Evolutionary conservation across 1,140 invertebrate species (phyloP), one percentile per base, ranked within the genome.

Genomic region (Manduca sexta): DNA sequence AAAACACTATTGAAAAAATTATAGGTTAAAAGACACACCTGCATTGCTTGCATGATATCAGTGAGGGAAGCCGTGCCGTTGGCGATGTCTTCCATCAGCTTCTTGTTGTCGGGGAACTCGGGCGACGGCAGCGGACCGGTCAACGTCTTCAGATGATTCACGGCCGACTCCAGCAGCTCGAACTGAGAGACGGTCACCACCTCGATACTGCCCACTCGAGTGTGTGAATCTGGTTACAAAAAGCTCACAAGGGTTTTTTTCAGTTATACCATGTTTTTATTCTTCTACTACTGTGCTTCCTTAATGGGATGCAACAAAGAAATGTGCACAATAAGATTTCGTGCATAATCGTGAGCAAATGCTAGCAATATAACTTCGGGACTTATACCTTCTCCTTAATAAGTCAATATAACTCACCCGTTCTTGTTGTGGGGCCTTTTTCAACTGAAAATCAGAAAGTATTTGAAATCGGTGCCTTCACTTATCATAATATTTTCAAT

Each of bases 31-130:
- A 26, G 8, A 8, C 4, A 5, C 14, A 77, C 78, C 69, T 78
- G 76, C 73, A 82, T 69, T 17, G 78, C 73, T 43, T 73, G 48
- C 78, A 82, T 82, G 7, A 68, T 65, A 4, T 78, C 75, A 1
- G 62, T 64, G 13, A 82, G 60, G 1, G 69, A 68, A 1, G 74
- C 76, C 12, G 41, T 66, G 17, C 78, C 78, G 15, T 58, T 61
- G 2, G 49, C 59, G 11, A 82, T 34, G 7, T 71, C 68, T n/a
- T 31, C 46, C 40, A 52, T 55, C 5, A 82, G 50, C 38, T 62
- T 56, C 42, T 64, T 35, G 31, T 80, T 74, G 21, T 70, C 61
- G 0, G 78, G 78, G 49, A 82, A 34, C n/a, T 52, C 42, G 0
- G 73, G 64, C 7, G 47, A 39, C 0, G 56, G 60, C 15, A 58